These are phyloP conservation scores for Drosophila ficusphila DNA, from an alignment of 1,140 invertebrate genomes.

Conservation along the genomic window DNA sequence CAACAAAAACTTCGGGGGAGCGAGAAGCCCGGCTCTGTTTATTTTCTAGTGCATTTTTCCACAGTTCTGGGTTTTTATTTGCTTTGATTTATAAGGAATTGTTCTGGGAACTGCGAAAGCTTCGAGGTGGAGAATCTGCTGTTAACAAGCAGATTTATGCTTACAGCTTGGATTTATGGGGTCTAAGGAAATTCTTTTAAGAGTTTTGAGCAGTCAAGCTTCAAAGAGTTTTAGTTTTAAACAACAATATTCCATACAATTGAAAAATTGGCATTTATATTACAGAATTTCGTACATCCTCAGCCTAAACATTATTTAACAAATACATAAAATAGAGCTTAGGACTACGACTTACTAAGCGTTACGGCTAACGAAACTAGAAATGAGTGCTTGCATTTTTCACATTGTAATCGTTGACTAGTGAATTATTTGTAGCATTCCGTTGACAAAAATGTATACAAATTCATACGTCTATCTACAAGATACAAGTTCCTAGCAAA, in stretches of 20 bases:
- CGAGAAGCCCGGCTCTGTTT: neutral
- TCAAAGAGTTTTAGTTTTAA: neutral
- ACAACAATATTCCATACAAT: conserved; percentile 1
- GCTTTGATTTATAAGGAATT: conserved; percentile 50
- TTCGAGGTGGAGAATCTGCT: conserved; percentile 24
- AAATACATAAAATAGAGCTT: conserved; percentile 29
- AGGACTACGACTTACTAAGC: conserved; percentile 19
- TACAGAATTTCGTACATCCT: conserved; percentile 50
- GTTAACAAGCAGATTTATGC: conserved; percentile 42
- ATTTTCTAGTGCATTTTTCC: conserved; percentile 25
- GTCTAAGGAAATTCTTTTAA: conserved; percentile 3
- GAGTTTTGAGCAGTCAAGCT: neutral
- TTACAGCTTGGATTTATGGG: conserved; percentile 31
- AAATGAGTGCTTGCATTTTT: conserved; percentile 76
- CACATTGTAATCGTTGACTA: conserved; percentile 83
- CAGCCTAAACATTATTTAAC: conserved; percentile 56
- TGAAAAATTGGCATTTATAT: conserved; percentile 6
- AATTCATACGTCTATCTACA: conserved; percentile 30
- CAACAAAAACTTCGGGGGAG: conserved; percentile 50
- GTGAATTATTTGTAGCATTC: conserved; percentile 77
- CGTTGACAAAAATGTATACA: conserved; percentile 17
- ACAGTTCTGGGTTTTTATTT: conserved; percentile 10
- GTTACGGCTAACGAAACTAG: conserved; percentile 58
- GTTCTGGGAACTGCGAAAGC: neutral
- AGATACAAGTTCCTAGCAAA: conserved; percentile 59